phyloP scores from a whole-genome alignment of 2,797 vertebrate species.

The Rhincodon typus region DNA sequence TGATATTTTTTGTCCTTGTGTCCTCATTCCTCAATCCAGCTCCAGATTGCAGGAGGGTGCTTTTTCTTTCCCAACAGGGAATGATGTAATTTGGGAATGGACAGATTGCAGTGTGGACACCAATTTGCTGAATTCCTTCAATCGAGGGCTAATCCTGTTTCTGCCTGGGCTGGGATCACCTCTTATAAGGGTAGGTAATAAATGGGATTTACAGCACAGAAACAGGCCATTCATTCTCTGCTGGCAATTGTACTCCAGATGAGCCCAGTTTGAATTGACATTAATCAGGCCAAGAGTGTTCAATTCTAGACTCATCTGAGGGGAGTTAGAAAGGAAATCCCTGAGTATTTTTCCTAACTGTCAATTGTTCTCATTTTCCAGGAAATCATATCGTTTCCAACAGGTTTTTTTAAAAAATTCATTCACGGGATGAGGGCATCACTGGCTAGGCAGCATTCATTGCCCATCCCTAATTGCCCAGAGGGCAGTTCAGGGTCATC shows the following conservation, averaged over 20 bases:
- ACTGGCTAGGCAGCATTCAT: too few relatives aligned
- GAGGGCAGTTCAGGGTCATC: too few relatives aligned
- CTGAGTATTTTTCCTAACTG: background rate
- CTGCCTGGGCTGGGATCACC: background rate
- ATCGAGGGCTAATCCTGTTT: background rate
- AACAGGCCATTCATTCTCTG: background rate
- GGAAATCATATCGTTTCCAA: background rate
- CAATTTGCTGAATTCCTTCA: background rate
- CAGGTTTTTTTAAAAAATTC: too few relatives aligned
- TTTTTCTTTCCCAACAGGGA: too few relatives aligned
- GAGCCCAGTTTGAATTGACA: background rate
- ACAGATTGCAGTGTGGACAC: background rate
- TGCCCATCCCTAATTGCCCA: too few relatives aligned
- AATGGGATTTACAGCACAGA: too few relatives aligned
- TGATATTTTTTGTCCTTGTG: background rate
- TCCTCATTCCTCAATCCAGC: background rate
- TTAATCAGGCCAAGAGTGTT: background rate
- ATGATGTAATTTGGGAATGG: too few relatives aligned
- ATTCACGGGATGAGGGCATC: too few relatives aligned
- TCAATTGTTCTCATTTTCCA: background rate
- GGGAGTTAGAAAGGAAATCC: background rate
- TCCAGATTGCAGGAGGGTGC: too few relatives aligned
- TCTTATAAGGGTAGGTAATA: background rate
- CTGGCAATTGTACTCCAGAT: background rate
- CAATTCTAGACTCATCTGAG: background rate